Evolutionary conservation across 2,888 invertebrate genomes (phyloP), one percentile per base, ranked within the genome.

Genomic region (Archips xylosteana): DNA sequence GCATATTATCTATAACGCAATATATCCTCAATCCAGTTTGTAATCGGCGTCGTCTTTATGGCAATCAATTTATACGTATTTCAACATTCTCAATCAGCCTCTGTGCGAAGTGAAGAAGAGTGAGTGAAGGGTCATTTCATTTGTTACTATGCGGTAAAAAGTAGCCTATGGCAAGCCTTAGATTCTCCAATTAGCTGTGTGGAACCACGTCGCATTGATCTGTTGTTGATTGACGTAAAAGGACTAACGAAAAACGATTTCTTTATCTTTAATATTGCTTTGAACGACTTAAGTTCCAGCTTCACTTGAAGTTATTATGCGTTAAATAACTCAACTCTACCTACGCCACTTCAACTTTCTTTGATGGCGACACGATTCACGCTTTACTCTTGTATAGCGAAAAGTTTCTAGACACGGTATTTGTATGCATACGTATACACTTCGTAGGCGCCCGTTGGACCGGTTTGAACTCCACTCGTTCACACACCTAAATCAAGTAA

Each of bases 321-420:
- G 2, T 13, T 6, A 66, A 54, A 65, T 23, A 13, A 15, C 39
- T 82, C 79, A 78, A 84, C 86, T 89, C 88, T 91, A 91, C 91
- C 90, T 91, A 91, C 86, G 83, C 87, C 87, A 91, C 89, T 87
- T 84, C 81, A 85, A 88, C 90, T 91, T 90, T 91, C 90, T 90
- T 90, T 89, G 87, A 84, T 85, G 86, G 81, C 84, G 74, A 75
- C 70, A 77, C 75, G 69, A 49, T 47, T 51, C 59, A 71, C 62
- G 68, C 67, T 68, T 0, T 23, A 36, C 36, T 4, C 39, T 39
- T 4, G 68, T 60, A 66, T 65, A 68, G 64, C 63, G 75, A 65
- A 69, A 72, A 68, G 75, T 75, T 75, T 75, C 75, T 69, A 63
- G 64, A 72, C 69, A 60, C 23, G 74, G 23, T 77, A 80, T 8